These are phyloP conservation scores for Pangasius djambal DNA, from an alignment of 2,797 vertebrate species.

Conservation along the genomic window DNA sequence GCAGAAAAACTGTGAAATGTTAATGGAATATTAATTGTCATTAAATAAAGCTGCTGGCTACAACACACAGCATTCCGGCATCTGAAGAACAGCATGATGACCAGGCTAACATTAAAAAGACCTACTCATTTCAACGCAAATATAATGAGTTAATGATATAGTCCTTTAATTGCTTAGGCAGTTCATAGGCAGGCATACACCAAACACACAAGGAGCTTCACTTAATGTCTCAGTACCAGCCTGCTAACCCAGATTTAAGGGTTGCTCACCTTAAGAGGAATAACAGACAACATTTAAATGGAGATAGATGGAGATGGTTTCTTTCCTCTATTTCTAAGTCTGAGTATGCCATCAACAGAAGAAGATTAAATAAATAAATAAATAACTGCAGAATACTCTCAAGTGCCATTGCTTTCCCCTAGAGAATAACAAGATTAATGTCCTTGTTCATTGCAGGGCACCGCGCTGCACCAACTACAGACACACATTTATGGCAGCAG, in stretches of 20 bases:
- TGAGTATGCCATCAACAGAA: conserved; percentile 44
- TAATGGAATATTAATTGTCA: background rate
- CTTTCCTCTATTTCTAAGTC: conserved; percentile 33
- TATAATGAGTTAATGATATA: background rate
- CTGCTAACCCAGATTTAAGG: conserved; percentile 50
- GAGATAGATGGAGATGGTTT: conserved; percentile 43
- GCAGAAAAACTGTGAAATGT: background rate
- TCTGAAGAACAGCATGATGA: background rate
- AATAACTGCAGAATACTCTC: conserved; percentile 70
- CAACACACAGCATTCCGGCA: background rate
- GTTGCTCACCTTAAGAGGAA: conserved; percentile 47
- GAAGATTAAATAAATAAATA: conserved; percentile 57
- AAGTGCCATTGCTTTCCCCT: conserved; percentile 67
- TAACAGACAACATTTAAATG: conserved; percentile 49
- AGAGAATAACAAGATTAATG: conserved; percentile 81
- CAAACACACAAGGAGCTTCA: conserved; percentile 20
- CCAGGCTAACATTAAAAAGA: background rate
- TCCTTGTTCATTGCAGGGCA: conserved; percentile 77
- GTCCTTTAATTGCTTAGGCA: background rate
- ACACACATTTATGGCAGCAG: conserved; percentile 78
- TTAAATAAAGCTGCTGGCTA: background rate
- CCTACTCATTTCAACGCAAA: background rate
- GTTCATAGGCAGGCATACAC: background rate
- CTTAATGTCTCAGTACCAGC: conserved; percentile 19
- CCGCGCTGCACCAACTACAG: conserved; percentile 70